Percentiles rank a stretch among this genome's conserved stretches.
Evolutionary conservation across 2,113 vertebrate genomes (phyloP).

Genomic region (Ploceus nigricollis): DNA sequence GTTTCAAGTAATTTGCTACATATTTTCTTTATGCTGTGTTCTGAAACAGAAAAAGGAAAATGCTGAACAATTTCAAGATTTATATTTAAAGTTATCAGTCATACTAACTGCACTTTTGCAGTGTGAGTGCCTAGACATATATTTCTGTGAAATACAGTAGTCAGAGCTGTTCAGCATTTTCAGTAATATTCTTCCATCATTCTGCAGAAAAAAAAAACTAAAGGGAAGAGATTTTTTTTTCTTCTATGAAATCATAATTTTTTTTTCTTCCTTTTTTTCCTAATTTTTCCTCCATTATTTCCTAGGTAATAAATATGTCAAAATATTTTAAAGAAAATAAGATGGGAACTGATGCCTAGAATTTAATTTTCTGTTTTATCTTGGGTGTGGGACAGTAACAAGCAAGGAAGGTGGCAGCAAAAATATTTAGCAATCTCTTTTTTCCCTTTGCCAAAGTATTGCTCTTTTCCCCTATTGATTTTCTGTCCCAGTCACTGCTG

Average conservation of each 20-base stretch:
- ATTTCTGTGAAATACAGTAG: background rate
- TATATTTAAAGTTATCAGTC: background rate
- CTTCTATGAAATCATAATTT: background rate
- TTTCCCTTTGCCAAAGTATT: background rate
- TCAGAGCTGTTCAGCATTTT: background rate
- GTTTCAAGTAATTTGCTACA: accelerated
- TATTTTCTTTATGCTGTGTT: background rate
- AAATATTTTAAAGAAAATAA: background rate
- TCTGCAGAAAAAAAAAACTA: background rate
- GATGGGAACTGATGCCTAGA: background rate
- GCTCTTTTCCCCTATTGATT: background rate
- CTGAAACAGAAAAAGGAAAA: background rate
- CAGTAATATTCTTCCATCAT: background rate
- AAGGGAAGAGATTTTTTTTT: background rate
- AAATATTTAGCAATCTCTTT: background rate
- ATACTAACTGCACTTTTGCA: background rate
- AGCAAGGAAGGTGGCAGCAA: background rate
- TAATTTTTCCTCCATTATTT: background rate
- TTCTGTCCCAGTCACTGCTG: background rate
- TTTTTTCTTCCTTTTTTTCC: background rate
- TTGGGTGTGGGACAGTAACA: background rate
- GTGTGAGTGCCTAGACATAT: background rate
- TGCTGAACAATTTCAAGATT: background rate
- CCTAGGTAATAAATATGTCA: background rate
- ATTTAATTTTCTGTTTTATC: background rate